phyloP scores from a whole-genome alignment of 2,888 invertebrate species.

The Apotomis betuletana region DNA sequence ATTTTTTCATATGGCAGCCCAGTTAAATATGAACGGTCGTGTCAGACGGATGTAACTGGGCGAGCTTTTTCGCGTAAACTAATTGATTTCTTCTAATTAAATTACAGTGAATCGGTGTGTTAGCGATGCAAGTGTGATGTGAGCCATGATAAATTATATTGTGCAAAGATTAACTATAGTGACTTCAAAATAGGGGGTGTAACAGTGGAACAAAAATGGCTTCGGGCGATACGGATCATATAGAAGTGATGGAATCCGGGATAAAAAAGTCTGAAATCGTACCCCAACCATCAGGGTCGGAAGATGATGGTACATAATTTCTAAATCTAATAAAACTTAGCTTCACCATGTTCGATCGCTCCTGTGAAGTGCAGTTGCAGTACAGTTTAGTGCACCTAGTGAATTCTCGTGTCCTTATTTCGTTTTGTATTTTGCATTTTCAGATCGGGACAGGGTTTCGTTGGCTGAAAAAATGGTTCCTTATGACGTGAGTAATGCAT shows the following conservation, averaged over 20 bases:
- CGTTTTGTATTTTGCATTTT: slow-evolving; percentile 64
- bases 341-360: slow-evolving; percentile 58
- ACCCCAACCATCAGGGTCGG: slow-evolving; percentile 84
- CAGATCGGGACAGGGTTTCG: slow-evolving; percentile 85
- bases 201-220: slow-evolving; percentile 86
- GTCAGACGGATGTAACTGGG: slow-evolving; percentile 76
- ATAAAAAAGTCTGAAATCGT: slow-evolving; percentile 84
- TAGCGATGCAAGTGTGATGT: slow-evolving; percentile 74
- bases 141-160: slow-evolving; percentile 76
- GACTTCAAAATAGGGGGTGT: slow-evolving; percentile 79
- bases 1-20: slow-evolving; percentile 61
- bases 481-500: slow-evolving; percentile 84
- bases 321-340: slow-evolving; percentile 65
- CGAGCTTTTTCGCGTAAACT: slow-evolving; percentile 78
- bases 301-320: slow-evolving; percentile 82
- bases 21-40: slow-evolving; percentile 77
- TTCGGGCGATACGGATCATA: slow-evolving; percentile 92
- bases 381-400: slow-evolving; percentile 43
- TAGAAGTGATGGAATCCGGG: slow-evolving; percentile 88
- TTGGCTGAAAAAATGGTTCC: slow-evolving; percentile 85
- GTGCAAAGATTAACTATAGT: slow-evolving; percentile 65
- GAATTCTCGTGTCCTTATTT: slow-evolving; percentile 52
- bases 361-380: slow-evolving; percentile 30
- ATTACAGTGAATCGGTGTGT: slow-evolving; percentile 79
- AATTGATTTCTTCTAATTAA: slow-evolving; percentile 82